phyloP scores from a whole-genome alignment of 2,113 vertebrate genomes.

The Brachionichthys hirsutus region DNA sequence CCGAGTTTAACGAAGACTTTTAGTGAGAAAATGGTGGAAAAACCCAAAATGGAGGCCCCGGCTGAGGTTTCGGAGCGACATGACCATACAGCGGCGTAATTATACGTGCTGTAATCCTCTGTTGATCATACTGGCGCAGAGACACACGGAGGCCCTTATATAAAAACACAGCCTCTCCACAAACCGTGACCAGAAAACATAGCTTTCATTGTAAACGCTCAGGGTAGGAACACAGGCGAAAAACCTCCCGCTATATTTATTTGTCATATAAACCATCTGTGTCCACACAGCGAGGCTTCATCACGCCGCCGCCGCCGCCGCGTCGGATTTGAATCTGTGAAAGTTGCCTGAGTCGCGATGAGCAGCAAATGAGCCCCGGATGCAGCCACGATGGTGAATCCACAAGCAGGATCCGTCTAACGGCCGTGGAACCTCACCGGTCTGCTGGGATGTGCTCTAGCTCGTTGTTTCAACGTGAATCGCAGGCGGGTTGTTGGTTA shows the following conservation, averaged over 20 bases:
- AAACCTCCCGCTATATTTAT: slow-evolving; percentile 17
- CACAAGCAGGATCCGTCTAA: slow-evolving; percentile 22
- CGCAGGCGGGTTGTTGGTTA: slow-evolving; percentile 38
- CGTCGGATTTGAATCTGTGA: background rate
- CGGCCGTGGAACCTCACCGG: slow-evolving; percentile 2
- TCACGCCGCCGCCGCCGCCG: background rate
- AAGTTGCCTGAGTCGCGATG: background rate
- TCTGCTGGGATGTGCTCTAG: slow-evolving; percentile 27
- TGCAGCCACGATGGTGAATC: background rate
- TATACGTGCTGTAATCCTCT: slow-evolving; percentile 72
- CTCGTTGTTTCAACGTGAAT: slow-evolving; percentile 29
- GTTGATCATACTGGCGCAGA: slow-evolving; percentile 50
- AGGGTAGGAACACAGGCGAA: slow-evolving; percentile 18
- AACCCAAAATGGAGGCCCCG: slow-evolving; percentile 70
- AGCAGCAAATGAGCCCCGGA: background rate
- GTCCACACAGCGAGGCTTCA: background rate
- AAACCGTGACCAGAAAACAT: slow-evolving; percentile 61
- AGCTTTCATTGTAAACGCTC: slow-evolving; percentile 44
- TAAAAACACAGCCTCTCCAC: slow-evolving; percentile 52
- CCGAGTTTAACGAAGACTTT: slow-evolving; percentile 29
- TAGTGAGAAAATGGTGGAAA: slow-evolving; percentile 56
- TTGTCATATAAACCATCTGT: background rate
- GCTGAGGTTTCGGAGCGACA: slow-evolving; percentile 74
- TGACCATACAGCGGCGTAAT: slow-evolving; percentile 73
- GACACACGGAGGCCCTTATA: slow-evolving; percentile 44